Base-by-base conservation (phyloP, 2,113 vertebrate genomes). In the Pogonocichla stellata region DNA sequence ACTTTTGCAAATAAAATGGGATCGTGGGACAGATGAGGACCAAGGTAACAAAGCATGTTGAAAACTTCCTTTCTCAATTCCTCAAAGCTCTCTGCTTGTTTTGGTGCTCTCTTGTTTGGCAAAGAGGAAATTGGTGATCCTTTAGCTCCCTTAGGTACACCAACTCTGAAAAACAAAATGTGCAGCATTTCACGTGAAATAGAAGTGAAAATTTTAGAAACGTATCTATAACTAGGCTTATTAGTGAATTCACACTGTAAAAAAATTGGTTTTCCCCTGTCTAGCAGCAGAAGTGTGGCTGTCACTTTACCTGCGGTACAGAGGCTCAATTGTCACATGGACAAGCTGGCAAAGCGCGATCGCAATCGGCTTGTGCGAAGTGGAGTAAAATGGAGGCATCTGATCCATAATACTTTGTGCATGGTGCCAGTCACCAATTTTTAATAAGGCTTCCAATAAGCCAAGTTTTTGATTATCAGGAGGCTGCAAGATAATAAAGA, bases 391-490 rank as follows among this genome's bases (percentile, higher is more conserved):
- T 0, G 98, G 98, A 92, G 99, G 99, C 99, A 99, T 99, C 98
- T 99, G 99, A 96, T 99, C 99, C 99, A 99, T 99, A 94, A 99
- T 99, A 87, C 98, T 99, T 89, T 99, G 99, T 28, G 99, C 99
- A 22, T 99, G 99, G 66, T 99, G 99, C 99, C 99, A 99, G 94
- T 99, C 99, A 62, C 99, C 99, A 29, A 99, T 99, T 96, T 98
- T 98, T 82, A 99, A 97, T 61, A 99, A 98, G 4, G 99, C 99
- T 98, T 99, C 99, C 94, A 99, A 96, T 88, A 99, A 97, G 64
- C 99, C 99, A 74, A 99, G 99, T 88, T 99, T 99, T 93, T 99
- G 99, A 97, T 99, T 99, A 96, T 99, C 99, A 87, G 99, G 98
- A 95, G 99, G 98, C 99, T 99, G 98, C 69, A 97, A 84, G 84